Percentiles rank a stretch among this genome's conserved stretches.
phyloP scores from a whole-genome alignment of 1,140 invertebrate species.

The Diorhabda elongata region DNA sequence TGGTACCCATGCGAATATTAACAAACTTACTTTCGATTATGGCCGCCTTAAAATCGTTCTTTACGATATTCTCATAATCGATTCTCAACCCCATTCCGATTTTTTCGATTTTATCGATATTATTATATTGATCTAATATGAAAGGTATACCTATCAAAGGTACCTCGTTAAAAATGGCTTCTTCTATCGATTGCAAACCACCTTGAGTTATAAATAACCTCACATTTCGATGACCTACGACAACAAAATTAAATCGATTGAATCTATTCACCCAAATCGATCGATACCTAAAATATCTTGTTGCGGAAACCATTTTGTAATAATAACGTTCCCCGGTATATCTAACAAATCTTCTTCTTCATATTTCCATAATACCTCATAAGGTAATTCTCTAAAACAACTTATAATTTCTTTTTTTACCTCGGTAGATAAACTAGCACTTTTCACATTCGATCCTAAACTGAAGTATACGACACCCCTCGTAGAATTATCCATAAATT shows the following conservation, averaged over 20 bases:
- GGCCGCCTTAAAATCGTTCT: background rate
- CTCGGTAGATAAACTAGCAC: conserved; percentile 51
- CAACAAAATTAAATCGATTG: background rate
- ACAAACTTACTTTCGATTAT: conserved; percentile 3
- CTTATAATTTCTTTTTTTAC: conserved; percentile 49
- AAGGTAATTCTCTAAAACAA: conserved; percentile 52
- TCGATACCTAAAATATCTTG: conserved; percentile 60
- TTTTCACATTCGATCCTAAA: conserved; percentile 54
- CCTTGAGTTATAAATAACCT: conserved; percentile 23
- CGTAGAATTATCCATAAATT: conserved; percentile 46
- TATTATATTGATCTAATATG: conserved; percentile 7
- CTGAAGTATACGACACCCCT: conserved; percentile 56
- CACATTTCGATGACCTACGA: conserved; percentile 20
- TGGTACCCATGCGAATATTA: background rate
- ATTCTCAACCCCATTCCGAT: background rate
- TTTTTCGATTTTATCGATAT: background rate
- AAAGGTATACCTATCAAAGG: conserved; percentile 14
- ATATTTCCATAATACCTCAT: conserved; percentile 58
- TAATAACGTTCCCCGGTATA: conserved; percentile 58
- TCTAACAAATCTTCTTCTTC: conserved; percentile 52
- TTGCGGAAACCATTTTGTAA: conserved; percentile 66
- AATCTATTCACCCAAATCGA: no score
- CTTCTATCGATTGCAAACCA: conserved; percentile 21
- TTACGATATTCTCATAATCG: background rate
- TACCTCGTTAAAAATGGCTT: conserved; percentile 15